These are phyloP conservation scores for Pyxicephalus adspersus DNA, from an alignment of 2,113 vertebrate genomes.

Conservation along the genomic window DNA sequence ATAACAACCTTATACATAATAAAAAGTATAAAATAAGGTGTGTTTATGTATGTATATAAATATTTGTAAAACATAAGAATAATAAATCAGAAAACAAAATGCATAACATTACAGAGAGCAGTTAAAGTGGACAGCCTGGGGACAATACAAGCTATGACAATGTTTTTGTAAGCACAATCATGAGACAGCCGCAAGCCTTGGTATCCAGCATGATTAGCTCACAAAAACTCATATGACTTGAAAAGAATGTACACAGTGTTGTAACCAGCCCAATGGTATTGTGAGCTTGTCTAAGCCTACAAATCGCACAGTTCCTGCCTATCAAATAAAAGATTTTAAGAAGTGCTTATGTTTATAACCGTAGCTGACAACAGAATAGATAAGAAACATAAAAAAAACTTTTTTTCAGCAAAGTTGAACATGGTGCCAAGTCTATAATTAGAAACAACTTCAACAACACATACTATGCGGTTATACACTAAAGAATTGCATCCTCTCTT, in stretches of 20 bases:
- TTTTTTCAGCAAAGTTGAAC: not conserved
- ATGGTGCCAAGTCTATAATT: constrained; percentile 1
- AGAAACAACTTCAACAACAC: not conserved
- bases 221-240: constrained; percentile 52
- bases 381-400: constrained; percentile 5
- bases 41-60: not conserved
- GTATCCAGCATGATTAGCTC: constrained; percentile 44
- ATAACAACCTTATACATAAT: not conserved
- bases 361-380: not conserved
- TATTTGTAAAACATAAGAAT: not conserved
- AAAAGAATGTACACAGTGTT: constrained; percentile 50
- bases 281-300: not conserved
- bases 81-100: not conserved
- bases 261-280: constrained; percentile 34
- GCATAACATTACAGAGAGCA: not conserved
- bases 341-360: not conserved
- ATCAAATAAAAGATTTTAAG: not conserved
- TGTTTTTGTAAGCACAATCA: constrained; percentile 46
- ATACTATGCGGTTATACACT: constrained; percentile 3
- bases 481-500: constrained; percentile 12
- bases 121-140: not conserved
- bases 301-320: constrained; percentile 15
- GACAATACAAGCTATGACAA: constrained; percentile 18
- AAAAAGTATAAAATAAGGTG: no score
- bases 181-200: constrained; percentile 47